Conservation (phyloP, 2,888 invertebrate species). For the Micoletzkya japonica region DNA sequence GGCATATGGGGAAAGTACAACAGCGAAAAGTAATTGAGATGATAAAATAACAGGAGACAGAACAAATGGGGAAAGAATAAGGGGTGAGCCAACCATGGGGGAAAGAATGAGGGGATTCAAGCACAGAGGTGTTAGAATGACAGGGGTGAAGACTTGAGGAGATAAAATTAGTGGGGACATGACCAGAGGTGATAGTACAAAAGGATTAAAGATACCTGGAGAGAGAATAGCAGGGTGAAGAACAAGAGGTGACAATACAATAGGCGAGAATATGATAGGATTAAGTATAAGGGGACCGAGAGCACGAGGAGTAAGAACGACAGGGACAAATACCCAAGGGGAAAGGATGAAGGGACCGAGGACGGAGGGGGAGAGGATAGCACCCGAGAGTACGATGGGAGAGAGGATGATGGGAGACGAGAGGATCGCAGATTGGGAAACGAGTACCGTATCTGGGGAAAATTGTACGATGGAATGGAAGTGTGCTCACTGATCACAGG, state of each 20-base stretch:
- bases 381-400: conserved; percentile 53
- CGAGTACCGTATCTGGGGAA: no score
- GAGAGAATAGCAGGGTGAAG: conserved; percentile 6
- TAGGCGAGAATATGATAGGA: conserved; percentile 48
- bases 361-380: conserved; percentile 53
- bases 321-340: conserved; percentile 56
- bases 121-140: conserved; percentile 39
- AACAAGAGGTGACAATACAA: conserved; percentile 43
- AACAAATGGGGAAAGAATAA: conserved; percentile 44
- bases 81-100: conserved; percentile 36
- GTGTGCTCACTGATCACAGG: conserved; percentile 32
- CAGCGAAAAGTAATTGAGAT: conserved; percentile 37
- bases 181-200: background rate
- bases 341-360: conserved; percentile 59
- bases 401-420: conserved; percentile 42
- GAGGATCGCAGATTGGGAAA: conserved; percentile 20
- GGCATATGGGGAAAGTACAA: conserved; percentile 40
- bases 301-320: conserved; percentile 55
- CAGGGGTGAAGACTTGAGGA: conserved; percentile 42
- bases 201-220: background rate
- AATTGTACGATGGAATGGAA: no score
- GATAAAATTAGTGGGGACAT: conserved; percentile 19
- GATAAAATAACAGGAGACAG: conserved; percentile 49
- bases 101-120: conserved; percentile 36
- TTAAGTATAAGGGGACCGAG: conserved; percentile 50